phyloP scores from a whole-genome alignment of 1,140 invertebrate genomes.

The Papilio helenus region DNA sequence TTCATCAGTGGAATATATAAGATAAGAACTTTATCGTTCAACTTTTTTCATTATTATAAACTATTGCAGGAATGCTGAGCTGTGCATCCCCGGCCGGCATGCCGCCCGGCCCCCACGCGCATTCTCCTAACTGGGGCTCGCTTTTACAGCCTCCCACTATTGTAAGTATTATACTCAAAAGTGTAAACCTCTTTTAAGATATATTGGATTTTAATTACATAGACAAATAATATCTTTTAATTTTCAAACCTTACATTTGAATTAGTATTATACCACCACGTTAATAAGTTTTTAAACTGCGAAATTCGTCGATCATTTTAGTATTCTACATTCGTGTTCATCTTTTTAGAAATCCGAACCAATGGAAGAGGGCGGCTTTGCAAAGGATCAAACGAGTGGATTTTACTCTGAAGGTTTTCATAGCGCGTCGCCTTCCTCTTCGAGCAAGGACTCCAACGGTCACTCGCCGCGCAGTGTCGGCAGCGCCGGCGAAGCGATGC shows the following conservation, averaged over 20 bases:
- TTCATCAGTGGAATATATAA: not conserved
- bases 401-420: constrained; percentile 82
- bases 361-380: constrained; percentile 73
- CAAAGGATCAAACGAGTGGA: constrained; percentile 75
- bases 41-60: not conserved
- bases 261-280: too few species aligned
- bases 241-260: not conserved
- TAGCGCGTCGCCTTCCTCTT: constrained; percentile 79
- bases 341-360: constrained; percentile 77
- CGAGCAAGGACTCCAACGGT: constrained; percentile 78
- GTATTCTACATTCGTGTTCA: constrained; percentile 27
- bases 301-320: not conserved
- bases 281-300: too few species aligned
- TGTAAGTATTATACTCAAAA: constrained; percentile 56
- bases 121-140: constrained; percentile 62
- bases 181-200: not conserved
- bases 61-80: constrained; percentile 69
- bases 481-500: constrained; percentile 75
- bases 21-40: not conserved
- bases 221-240: not conserved
- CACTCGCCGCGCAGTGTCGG: constrained; percentile 75
- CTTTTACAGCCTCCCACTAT: constrained; percentile 64
- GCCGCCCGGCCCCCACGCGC: constrained; percentile 67
- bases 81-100: constrained; percentile 74
- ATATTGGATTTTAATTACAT: not conserved